Base-by-base conservation (phyloP, 2,113 vertebrate species). In the Phyllostomus hastatus region DNA sequence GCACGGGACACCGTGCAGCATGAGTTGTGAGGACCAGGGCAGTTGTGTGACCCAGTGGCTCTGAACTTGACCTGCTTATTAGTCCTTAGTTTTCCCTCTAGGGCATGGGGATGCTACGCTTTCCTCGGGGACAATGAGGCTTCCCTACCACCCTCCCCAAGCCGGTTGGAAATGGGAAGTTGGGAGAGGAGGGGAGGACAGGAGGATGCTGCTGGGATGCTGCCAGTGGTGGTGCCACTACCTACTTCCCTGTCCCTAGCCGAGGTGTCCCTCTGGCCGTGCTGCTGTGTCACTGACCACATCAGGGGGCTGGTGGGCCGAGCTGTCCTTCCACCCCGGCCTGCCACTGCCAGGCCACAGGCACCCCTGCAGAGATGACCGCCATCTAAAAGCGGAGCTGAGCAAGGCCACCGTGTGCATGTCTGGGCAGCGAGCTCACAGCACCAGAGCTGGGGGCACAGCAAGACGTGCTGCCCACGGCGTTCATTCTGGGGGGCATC, bases 141-240 rank as follows among this genome's bases (percentile, higher is more conserved):
- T 75, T 52, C 78, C 48, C 15, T 54, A 20, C 46, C 83, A 66
- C 50, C 50, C 73, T 88, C 48, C 57, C 33, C 46, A 15, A 57
- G 75, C 26, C 2, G 31, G 20, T 5, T 0, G 2, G 28, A 92
- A 22, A 31, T 26, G 33, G n/a, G 2, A 4, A 70, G 64, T 19
- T 31, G 1, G 0, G 19, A 82, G 69, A 35, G 43, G 73, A 50
- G 10, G 24, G 8, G 9, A 54, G 10, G 52, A n/a, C 9, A 46
- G 50, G 52, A 19, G 1, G 78, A 15, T 8, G 35, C 22, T 61
- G 15, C 64, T 5, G 2, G 0, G 80, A 8, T 3, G 33, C 66
- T 19, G 19, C n/a, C 78, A 24, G 7, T 24, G 5, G 10, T 0
- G 4, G 43, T 26, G 66, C 69, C 2, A 0, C 22, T 5, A 0